phyloP scores from a whole-genome alignment of 1,140 invertebrate genomes.

The Hyles vespertilio region DNA sequence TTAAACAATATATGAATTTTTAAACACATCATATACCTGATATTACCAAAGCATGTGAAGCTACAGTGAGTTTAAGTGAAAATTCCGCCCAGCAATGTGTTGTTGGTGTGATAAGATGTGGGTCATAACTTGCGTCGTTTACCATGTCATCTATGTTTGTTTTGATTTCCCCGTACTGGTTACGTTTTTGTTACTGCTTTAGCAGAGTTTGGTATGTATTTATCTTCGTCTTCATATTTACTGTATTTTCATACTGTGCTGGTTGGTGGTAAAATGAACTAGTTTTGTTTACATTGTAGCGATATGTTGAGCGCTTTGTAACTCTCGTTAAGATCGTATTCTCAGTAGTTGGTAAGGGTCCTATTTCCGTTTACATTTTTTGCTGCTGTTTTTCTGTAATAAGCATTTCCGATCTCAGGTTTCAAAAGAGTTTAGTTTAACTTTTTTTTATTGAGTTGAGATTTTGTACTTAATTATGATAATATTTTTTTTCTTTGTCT shows the following conservation, averaged over 20 bases:
- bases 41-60: too few species aligned
- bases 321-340: background rate
- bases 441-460: background rate
- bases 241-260: background rate
- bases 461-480: too few species aligned
- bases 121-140: constrained; percentile 33
- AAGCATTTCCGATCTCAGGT: background rate
- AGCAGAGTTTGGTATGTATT: background rate
- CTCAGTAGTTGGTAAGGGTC: constrained; percentile 6
- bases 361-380: constrained; percentile 19
- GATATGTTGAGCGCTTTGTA: too few species aligned
- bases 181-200: background rate
- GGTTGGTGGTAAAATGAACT: background rate
- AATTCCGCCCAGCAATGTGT: background rate
- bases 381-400: background rate
- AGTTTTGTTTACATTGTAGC: background rate
- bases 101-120: constrained; percentile 8
- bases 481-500: too few species aligned
- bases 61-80: background rate
- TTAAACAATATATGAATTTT: background rate
- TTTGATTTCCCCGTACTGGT: constrained; percentile 48
- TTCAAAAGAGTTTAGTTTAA: background rate
- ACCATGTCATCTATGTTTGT: constrained; percentile 72
- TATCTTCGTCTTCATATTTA: too few species aligned
- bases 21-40: background rate